Conservation (phyloP, 2,888 invertebrate species). For the Caenorhabditis uteleia region DNA sequence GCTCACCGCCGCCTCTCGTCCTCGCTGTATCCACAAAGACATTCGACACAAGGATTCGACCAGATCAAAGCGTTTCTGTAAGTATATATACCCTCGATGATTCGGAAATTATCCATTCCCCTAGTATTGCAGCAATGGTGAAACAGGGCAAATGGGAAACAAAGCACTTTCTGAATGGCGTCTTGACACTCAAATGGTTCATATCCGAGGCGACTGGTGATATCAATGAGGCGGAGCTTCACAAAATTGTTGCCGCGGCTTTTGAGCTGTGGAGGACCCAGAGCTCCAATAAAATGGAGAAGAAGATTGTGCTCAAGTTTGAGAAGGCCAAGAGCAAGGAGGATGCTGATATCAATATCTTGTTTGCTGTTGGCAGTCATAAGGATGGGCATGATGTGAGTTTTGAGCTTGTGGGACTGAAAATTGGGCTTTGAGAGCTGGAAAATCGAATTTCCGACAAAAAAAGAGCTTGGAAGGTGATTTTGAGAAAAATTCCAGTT, state of each 20-base stretch:
- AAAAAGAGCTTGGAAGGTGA: too few relatives aligned
- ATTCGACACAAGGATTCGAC: slow-evolving; percentile 11
- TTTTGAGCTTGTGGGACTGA: too few relatives aligned
- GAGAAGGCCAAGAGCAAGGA: slow-evolving; percentile 70
- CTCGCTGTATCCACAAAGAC: slow-evolving; percentile 64
- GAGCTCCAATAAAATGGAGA: slow-evolving; percentile 40
- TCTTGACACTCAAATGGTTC: slow-evolving; percentile 62
- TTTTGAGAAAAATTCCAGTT: too few relatives aligned
- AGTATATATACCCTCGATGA: slow-evolving; percentile 4
- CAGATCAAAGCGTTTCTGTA: slow-evolving; percentile 42
- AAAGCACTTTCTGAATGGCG: slow-evolving; percentile 40
- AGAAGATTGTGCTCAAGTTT: slow-evolving; percentile 40
- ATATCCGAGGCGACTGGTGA: slow-evolving; percentile 67
- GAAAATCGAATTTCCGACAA: too few relatives aligned
- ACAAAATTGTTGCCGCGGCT: slow-evolving; percentile 72
- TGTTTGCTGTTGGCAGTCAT: slow-evolving; percentile 75
- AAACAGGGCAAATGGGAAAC: slow-evolving; percentile 45
- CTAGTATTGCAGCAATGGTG: slow-evolving; percentile 32
- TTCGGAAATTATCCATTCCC: neutral
- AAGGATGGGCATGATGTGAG: slow-evolving; percentile 60
- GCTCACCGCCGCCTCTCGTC: slow-evolving; percentile 47
- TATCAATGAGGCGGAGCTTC: slow-evolving; percentile 54
- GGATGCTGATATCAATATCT: slow-evolving; percentile 80
- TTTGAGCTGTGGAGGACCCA: slow-evolving; percentile 77
- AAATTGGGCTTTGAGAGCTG: too few relatives aligned